Evolutionary conservation across 2,797 vertebrate species (phyloP), one percentile per base, ranked within the genome.

Genomic region (Gobio occitaniae): DNA sequence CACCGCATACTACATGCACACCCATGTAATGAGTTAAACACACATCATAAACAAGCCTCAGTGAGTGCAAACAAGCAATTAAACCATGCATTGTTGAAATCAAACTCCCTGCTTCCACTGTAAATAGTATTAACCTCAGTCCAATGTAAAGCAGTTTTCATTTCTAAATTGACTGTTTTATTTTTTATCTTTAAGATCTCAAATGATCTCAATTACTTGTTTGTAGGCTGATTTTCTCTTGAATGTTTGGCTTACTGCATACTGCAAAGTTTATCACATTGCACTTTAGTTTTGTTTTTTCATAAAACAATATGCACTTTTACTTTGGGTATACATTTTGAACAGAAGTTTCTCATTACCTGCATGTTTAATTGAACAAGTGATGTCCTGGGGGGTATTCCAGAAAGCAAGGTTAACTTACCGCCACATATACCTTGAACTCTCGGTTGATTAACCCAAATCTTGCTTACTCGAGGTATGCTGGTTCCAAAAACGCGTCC

Each of bases 1-100:
- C 54, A 68, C 36, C 13, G 41, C 36, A 36, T 12, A 41, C 12
- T 25, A 44, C 52, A 59, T 21, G 12, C 52, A 77, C 74, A 59
- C 36, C 21, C 36, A 41, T 41, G 25, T 74, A 52, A 74, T 52
- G 74, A 61, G 52, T 61, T 10, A 61, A 61, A 78, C 56, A 44
- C 32, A n/a, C 54, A 16, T 44, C 19, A 77, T 25, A 61, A 59
- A 17, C 9, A 10, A 12, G 12, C 19, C 12, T n/a, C 9, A 9
- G 1, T 47, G 56, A 78, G n/a, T 44, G 76, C 47, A 65, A 65
- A 79, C 61, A 48, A 79, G 75, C 54, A 4, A 17, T 61, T 44
- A 44, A 44, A 44, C 9, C 41, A 48, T 48, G 47, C 11, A 48
- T 48, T 79, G 36, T 38, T 17, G 13, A 61, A 77, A 44, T 44